These are phyloP conservation scores for Solea senegalensis DNA, from an alignment of 2,113 vertebrate species.

Conservation along the genomic window DNA sequence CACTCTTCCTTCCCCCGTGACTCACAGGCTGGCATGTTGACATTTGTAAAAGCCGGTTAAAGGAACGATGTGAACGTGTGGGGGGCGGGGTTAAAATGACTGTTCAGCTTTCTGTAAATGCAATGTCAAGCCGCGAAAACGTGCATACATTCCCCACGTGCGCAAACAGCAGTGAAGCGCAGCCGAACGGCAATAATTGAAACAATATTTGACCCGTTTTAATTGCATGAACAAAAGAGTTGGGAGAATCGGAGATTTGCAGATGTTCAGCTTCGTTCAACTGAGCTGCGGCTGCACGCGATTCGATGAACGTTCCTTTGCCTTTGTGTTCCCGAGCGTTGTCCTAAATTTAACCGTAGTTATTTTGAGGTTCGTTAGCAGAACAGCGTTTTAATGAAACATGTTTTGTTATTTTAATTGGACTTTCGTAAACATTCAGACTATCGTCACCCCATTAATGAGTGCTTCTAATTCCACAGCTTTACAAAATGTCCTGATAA, in stretches of 20 bases:
- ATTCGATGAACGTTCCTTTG: no score
- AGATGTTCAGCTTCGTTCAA: conserved; percentile 26
- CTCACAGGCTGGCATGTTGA: neutral
- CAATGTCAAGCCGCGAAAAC: conserved; percentile 3
- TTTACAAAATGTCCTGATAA: neutral
- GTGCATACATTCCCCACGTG: neutral
- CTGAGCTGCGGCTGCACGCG: no score
- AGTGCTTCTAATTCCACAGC: neutral
- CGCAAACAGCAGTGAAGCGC: no score
- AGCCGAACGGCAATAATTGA: conserved; percentile 12
- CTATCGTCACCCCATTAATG: neutral
- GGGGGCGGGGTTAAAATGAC: no score
- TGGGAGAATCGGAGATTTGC: conserved; percentile 12
- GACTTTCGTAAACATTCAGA: neutral
- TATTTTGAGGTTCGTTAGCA: no score
- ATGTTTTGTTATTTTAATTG: no score
- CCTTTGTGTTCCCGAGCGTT: no score
- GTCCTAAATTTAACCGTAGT: no score
- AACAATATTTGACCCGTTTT: conserved; percentile 10
- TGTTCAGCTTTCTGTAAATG: neutral
- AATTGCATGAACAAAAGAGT: conserved; percentile 19
- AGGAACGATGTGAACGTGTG: neutral
- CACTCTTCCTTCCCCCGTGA: neutral
- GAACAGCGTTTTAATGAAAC: no score
- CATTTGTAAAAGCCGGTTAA: neutral